Conservation (phyloP, 2,113 vertebrate genomes). For the Pao palembangensis region DNA sequence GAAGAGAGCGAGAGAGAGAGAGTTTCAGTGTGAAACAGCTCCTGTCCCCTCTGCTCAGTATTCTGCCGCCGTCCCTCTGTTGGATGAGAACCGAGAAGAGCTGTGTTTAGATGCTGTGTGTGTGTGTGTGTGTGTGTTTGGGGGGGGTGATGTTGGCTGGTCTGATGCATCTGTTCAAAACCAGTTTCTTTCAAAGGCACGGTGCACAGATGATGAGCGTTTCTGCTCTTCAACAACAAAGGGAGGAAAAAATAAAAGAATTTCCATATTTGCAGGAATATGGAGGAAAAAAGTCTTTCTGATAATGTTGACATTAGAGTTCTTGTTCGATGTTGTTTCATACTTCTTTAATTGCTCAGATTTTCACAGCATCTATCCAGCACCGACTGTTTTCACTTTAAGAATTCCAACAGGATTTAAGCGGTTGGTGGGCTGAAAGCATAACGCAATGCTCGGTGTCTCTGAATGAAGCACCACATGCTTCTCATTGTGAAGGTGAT, state of each 20-base stretch:
- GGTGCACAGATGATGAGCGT: slow-evolving; percentile 35
- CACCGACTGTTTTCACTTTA: background rate
- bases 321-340: background rate
- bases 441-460: too few species aligned
- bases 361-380: background rate
- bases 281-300: background rate
- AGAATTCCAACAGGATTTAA: background rate
- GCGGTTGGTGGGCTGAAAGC: too few species aligned
- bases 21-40: slow-evolving; percentile 47
- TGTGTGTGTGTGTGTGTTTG: background rate
- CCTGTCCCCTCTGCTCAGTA: slow-evolving; percentile 60
- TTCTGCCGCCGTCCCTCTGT: slow-evolving; percentile 45
- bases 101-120: slow-evolving; percentile 53
- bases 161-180: slow-evolving; percentile 57
- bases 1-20: slow-evolving; percentile 2
- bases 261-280: slow-evolving; percentile 4
- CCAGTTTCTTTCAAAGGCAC: slow-evolving; percentile 48
- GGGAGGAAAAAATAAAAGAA: slow-evolving; percentile 9
- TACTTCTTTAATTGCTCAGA: background rate
- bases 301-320: too few species aligned
- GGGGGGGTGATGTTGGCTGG: slow-evolving; percentile 25
- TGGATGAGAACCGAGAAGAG: slow-evolving; percentile 54
- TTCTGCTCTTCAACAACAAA: slow-evolving; percentile 23
- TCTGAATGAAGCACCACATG: slow-evolving; percentile 15
- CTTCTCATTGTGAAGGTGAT: background rate